Evolutionary conservation across 92 coral and sea anemone species (phyloP).

Genomic region (Pocillopora meandrina): DNA sequence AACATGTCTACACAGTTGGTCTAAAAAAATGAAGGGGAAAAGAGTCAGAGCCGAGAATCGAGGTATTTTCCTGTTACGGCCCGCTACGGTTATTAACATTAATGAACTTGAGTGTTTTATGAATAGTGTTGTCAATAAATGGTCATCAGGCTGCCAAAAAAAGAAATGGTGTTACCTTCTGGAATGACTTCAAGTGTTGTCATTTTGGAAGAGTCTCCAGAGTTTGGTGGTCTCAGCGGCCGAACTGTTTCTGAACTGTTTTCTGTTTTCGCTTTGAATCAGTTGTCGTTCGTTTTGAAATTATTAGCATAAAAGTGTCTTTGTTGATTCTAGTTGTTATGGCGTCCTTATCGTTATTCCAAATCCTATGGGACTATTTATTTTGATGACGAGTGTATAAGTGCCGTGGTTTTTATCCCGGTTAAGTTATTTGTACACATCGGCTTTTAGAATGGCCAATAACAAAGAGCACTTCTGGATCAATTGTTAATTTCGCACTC

Average conservation of each 20-base stretch:
- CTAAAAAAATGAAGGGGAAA: too few relatives aligned
- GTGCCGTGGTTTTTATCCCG: conserved; percentile 12
- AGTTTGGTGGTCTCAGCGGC: background rate
- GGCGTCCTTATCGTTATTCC: conserved; percentile 32
- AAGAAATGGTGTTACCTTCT: conserved; percentile 23
- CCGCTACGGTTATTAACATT: background rate
- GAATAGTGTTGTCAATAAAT: background rate
- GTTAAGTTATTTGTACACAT: conserved; percentile 37
- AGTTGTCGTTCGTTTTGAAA: background rate
- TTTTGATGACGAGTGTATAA: background rate
- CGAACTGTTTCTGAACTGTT: background rate
- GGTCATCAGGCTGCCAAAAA: background rate
- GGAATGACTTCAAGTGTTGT: conserved; percentile 42
- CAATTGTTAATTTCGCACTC: background rate
- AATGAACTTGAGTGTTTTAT: background rate
- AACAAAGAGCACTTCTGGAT: background rate
- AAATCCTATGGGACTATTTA: conserved; percentile 41
- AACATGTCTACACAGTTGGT: too few relatives aligned
- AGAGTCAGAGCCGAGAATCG: too few relatives aligned
- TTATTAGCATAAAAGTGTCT: conserved; percentile 40
- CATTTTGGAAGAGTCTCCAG: conserved; percentile 2
- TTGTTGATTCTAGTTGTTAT: conserved; percentile 50
- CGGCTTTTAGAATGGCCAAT: background rate
- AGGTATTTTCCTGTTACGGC: background rate
- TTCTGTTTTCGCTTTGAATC: conserved; percentile 8